Conservation (phyloP, 2,113 vertebrate species). For the Trochalopteron elliotii region DNA sequence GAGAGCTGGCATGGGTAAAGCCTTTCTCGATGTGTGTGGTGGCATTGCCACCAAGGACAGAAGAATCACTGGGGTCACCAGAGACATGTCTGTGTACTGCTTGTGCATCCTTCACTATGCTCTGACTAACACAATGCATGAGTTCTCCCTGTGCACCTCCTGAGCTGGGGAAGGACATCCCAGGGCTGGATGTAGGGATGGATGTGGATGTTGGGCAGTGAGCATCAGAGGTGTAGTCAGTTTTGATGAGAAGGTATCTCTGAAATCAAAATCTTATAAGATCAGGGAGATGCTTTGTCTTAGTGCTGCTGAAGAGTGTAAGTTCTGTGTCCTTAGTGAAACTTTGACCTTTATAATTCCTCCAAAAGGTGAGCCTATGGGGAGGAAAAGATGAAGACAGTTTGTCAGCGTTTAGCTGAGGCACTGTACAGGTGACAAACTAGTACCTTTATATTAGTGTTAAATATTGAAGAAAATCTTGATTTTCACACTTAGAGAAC, state of each 20-base stretch:
- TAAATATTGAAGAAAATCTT: not conserved
- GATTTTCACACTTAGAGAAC: not conserved
- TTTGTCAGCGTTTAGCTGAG: not conserved
- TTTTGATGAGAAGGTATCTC: rapidly evolving
- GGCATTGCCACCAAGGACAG: not conserved
- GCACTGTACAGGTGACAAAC: not conserved
- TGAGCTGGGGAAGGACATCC: not conserved
- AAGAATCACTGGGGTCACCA: not conserved
- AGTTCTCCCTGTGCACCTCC: not conserved
- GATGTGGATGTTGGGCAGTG: not conserved
- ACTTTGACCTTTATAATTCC: not conserved
- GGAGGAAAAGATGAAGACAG: not conserved
- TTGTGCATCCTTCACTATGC: rapidly evolving
- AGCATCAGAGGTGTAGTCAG: not conserved
- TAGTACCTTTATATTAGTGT: not conserved
- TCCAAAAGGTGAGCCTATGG: not conserved
- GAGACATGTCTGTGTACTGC: not conserved
- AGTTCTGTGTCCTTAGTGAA: not conserved
- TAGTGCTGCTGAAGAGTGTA: not conserved
- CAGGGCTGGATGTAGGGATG: not conserved
- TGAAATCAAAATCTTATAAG: not conserved
- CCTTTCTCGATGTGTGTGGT: rapidly evolving
- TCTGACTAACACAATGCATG: not conserved
- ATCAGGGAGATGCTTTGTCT: not conserved
- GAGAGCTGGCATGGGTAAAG: rapidly evolving